Evolutionary conservation across 2,113 vertebrate genomes (phyloP).

Genomic region (Ginglymostoma cirratum): DNA sequence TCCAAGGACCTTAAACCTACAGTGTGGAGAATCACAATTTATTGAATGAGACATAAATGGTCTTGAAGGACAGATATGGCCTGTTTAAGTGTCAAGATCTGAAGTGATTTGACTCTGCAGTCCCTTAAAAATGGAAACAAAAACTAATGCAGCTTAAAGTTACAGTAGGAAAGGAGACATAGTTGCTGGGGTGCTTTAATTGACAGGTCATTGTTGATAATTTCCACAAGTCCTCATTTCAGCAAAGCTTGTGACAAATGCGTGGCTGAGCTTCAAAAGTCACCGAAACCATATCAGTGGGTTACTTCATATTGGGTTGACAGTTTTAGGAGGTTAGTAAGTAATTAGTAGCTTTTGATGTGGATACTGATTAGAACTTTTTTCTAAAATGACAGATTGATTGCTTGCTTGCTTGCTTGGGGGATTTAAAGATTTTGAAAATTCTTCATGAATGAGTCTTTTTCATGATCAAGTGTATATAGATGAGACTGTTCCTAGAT

Average conservation of each 20-base stretch:
- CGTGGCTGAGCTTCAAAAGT: background rate
- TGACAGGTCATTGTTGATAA: background rate
- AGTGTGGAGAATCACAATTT: no score
- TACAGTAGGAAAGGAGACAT: background rate
- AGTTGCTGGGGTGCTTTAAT: background rate
- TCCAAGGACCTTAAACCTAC: no score
- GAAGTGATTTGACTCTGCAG: background rate
- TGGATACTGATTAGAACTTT: background rate
- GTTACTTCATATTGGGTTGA: background rate
- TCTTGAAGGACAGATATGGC: no score
- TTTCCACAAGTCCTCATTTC: background rate
- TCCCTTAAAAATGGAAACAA: no score
- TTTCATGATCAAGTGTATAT: background rate
- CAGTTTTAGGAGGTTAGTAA: background rate
- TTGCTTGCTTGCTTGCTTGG: background rate
- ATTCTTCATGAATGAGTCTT: background rate
- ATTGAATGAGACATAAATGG: no score
- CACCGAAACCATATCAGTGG: background rate
- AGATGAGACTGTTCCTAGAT: background rate
- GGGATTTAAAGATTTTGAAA: background rate
- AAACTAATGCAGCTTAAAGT: background rate
- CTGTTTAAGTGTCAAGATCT: background rate
- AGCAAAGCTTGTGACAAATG: background rate
- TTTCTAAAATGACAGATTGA: background rate
- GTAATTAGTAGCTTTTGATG: background rate